Evolutionary conservation across 2,113 vertebrate genomes (phyloP), one percentile per base, ranked within the genome.

Genomic region (Galeopterus variegatus): DNA sequence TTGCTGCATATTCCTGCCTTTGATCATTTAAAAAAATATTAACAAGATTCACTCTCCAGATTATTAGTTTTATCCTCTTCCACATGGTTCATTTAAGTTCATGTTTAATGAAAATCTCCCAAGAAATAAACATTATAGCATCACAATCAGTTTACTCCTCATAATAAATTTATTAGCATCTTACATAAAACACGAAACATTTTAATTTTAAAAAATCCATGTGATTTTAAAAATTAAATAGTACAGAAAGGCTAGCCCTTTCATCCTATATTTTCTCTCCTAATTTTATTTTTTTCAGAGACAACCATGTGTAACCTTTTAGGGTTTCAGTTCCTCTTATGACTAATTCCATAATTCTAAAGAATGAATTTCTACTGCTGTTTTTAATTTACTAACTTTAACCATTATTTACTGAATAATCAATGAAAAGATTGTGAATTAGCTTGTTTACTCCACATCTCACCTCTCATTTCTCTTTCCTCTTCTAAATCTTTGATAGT

Each of bases 341-440:
- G 64, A 86, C 48, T 93, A 73, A 65, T 56, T 79, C 33, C 50
- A n/a, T 67, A 58, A 85, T 81, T 80, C 19, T 94, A 90, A 86
- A 86, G 2, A 72, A 85, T 33, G 50, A 80, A 18, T 54, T 86
- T 90, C 64, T 50, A 58, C 5, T 77, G 60, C 48, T 69, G 31
- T 41, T 81, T 75, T 94, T 86, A 33, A 69, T 15, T 69, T 88
- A 76, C 76, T 58, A 67, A 24, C 33, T 69, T 82, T 92, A 82
- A 94, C 52, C 54, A 70, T 62, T 41, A 64, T 23, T 13, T 54
- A 23, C 52, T 69, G 45, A 60, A 31, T 76, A 83, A 26, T 48
- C 10, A 62, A 26, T 18, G 36, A 36, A 31, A 60, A 77, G 19
- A 64, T n/a, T 56, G 24, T 28, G 52, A 86, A 62, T 76, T 58